Base-by-base conservation (phyloP, 2,113 vertebrate genomes). In the Petaurus breviceps region DNA sequence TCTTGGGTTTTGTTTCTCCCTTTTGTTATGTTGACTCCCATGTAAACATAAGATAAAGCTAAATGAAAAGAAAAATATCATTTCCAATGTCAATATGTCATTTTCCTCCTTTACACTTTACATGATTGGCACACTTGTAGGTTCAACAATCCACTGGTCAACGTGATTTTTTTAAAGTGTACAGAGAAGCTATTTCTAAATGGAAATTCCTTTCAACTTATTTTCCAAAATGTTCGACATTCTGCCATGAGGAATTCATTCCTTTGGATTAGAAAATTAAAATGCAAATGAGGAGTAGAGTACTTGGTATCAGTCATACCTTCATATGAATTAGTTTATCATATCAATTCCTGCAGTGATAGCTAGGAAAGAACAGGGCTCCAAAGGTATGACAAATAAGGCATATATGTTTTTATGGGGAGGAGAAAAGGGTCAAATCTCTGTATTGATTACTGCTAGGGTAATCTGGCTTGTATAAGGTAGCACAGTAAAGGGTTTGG, bases 241-340 rank as follows among this genome's bases (percentile, higher is more conserved):
- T 90, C 46, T 97, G 8, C 26, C 92, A 0, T 95, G 61, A n/a
- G 3, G 91, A 11, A 12, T 92, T 23, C 43, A 26, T 37, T 22
- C 0, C 0, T 95, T 93, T 91, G 51, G n/a, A 55, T 55, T 93
- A 92, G 93, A n/a, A 61, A 43, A 47, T 89, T 43, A 91, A 68
- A 94, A 93, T 9, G 93, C 50, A 97, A 94, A 31, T 68, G 24
- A 90, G 51, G 57, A 12, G 50, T 91, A 94, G 37, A 91, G 61
- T 43, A 49, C 1, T 50, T 94, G 89, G 10, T 51, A 26, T 92
- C 37, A 90, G 0, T 31, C 26, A 92, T 52, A 16, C 9, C 1
- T 0, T 94, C 8, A n/a, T 84, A 50, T 2, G 91, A 57, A 89
- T 68, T 50, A 19, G 52, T 54, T 91, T 91, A 94, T 26, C 25